Evolutionary conservation across 2,113 vertebrate species (phyloP).

Genomic region (Eretmochelys imbricata): DNA sequence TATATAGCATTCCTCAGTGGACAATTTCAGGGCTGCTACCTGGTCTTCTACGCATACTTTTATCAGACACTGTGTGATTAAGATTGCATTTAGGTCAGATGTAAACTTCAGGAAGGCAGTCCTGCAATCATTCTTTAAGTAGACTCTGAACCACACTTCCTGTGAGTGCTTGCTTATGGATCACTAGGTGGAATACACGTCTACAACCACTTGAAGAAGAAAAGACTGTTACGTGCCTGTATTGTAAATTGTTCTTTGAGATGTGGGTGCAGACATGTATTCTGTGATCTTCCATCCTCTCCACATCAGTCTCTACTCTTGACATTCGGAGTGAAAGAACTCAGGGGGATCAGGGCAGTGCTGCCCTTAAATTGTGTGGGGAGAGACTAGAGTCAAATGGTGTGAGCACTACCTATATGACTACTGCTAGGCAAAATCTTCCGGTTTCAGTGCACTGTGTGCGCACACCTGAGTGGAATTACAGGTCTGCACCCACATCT

Average conservation of each 20-base stretch:
- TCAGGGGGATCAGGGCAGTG: not conserved
- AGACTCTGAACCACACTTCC: too few species aligned
- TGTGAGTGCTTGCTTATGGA: not conserved
- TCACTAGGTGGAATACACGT: not conserved
- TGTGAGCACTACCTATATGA: not conserved
- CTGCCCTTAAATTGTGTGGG: not conserved
- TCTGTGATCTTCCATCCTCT: not conserved
- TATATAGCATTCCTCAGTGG: not conserved
- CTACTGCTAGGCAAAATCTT: not conserved
- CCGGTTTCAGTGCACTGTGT: not conserved
- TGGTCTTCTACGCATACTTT: not conserved
- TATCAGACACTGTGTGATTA: too few species aligned
- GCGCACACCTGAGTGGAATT: not conserved
- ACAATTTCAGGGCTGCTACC: not conserved
- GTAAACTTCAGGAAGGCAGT: too few species aligned
- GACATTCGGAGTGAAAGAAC: not conserved
- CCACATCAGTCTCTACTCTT: not conserved
- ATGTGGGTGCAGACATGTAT: not conserved
- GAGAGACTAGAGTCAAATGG: not conserved
- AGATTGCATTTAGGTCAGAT: too few species aligned
- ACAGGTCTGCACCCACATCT: not conserved
- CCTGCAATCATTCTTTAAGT: too few species aligned
- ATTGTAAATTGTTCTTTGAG: not conserved
- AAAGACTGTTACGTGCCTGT: not conserved
- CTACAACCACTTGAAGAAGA: not conserved